Evolutionary conservation across 1,140 invertebrate species (phyloP), one percentile per base, ranked within the genome.

Genomic region (Drosophila equinoxialis): DNA sequence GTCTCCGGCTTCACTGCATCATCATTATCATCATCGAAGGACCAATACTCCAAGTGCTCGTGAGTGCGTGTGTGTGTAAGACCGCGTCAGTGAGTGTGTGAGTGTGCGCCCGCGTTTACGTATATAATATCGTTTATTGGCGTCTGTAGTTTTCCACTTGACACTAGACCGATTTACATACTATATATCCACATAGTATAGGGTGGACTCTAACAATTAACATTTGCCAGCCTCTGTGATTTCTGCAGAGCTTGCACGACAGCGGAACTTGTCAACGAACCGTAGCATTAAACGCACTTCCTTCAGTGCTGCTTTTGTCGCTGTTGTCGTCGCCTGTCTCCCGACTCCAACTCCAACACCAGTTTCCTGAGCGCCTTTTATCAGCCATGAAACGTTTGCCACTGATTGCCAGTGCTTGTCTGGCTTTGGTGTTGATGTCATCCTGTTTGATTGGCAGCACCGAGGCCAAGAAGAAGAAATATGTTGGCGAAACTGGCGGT

Each of bases 381-480:
- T 70, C 65, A 77, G 57, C 48, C 65, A 91, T 91, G 90, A 91
- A 90, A 77, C 79, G 77, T 80, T 76, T 89, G 80, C 77, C 84
- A 85, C 74, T 90, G 67, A 82, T 91, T 78, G 80, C 83, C 78
- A 80, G 81, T 86, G 75, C 74, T 81, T 90, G 90, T 80, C 83
- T 91, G 83, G 65, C 75, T 62, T 64, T 91, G 78, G 77, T 90
- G 81, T 91, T 91, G 90, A 91, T 91, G 86, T 91, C 90, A 91
- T 91, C 79, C 74, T 77, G 77, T 45, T 71, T 83, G 74, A 75
- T 84, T 73, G 82, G 71, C 77, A 79, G 79, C 68, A 80, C 72
- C 48, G 86, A 91, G 68, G 90, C 90, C 69, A 90, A 91, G 69
- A 91, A 91, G 79, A 91, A 91, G 78, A 91, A 91, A 80, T 90